Evolutionary conservation across 2,888 invertebrate genomes (phyloP).

Genomic region (Lasioglossum marginatum): DNA sequence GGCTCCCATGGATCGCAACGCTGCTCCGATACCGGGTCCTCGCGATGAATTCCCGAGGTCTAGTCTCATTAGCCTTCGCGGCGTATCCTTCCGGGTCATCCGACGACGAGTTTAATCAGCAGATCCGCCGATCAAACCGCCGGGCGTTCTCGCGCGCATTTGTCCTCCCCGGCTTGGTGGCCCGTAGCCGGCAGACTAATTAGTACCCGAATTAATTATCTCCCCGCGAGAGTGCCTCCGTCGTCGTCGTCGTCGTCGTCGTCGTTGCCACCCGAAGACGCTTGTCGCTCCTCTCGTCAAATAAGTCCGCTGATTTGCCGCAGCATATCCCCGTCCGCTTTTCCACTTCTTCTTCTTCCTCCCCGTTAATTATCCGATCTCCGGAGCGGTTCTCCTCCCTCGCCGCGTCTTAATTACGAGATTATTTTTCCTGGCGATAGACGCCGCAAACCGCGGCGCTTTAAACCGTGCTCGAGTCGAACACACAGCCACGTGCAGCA

Average conservation of each 20-base stretch:
- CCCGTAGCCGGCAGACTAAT: constrained; percentile 58
- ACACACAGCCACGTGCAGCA: constrained; percentile 53
- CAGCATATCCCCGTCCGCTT: neutral
- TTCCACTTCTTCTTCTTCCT: constrained; percentile 2
- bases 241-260: neutral
- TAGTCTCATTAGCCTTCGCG: constrained; percentile 36
- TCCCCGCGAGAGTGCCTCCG: neutral
- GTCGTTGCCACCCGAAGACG: constrained; percentile 7
- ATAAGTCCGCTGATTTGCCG: constrained; percentile 22
- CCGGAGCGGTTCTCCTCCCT: neutral
- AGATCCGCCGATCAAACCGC: constrained; percentile 25
- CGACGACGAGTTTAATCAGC: constrained; percentile 48
- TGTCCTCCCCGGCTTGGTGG: neutral
- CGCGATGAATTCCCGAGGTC: constrained; percentile 27
- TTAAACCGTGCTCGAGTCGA: constrained; percentile 9
- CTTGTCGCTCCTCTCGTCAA: neutral
- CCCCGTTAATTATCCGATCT: constrained; percentile 27
- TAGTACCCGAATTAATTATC: constrained; percentile 71
- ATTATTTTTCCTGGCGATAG: neutral
- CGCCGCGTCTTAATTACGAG: neutral
- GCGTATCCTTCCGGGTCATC: constrained; percentile 30
- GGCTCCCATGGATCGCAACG: neutral
- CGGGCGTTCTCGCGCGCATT: constrained; percentile 27
- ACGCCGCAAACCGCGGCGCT: neutral
- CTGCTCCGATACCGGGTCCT: constrained; percentile 13